Base-by-base conservation (phyloP, 2,113 vertebrate genomes). In the Stercorarius parasiticus region DNA sequence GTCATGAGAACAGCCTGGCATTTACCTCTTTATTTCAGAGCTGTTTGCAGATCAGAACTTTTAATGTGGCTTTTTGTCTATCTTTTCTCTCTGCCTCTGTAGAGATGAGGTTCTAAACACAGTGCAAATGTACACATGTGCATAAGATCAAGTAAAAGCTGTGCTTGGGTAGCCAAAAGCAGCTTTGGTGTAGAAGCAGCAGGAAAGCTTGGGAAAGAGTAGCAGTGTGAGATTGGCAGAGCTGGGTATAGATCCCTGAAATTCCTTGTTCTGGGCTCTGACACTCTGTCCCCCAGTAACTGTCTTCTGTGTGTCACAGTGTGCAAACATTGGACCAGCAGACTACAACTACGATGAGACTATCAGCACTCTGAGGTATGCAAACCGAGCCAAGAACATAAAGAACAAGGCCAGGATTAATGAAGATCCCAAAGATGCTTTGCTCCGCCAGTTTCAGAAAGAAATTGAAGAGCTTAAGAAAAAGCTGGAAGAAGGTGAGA, bases 331-430 rank as follows among this genome's bases (percentile, higher is more conserved):
- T 20, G 99, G 99, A 15, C 99, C 99, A 11, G 99, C 99, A 77
- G 99, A 99, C 97, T 99, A 99, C 93, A 99, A 99, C 97, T 99
- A 99, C 0, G 99, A 99, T 78, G 99, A 99, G 97, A 99, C 99
- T 66, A 99, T 99, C 96, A 99, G 99, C 95, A 99, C 99, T 3
- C 98, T 99, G 64, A 98, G 99, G 79, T 99, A 99, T n/a, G 99
- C 99, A 50, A 99, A 99, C 73, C 98, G 99, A 93, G 99, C 99
- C 94, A 99, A 99, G 97, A 99, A 99, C 97, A 99, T 99, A 90
- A 99, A 99, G 98, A 99, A 99, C 97, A 99, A 99, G 98, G 99
- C 99, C 90, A 98, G 99, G 97, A 99, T 99, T 94, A 99, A 99
- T 16, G 99, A 99, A 89, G 99, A 99, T 93, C 99, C 99, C 61